These are phyloP conservation scores for Saccopteryx bilineata DNA, from an alignment of 2,113 vertebrate species.

Conservation along the genomic window DNA sequence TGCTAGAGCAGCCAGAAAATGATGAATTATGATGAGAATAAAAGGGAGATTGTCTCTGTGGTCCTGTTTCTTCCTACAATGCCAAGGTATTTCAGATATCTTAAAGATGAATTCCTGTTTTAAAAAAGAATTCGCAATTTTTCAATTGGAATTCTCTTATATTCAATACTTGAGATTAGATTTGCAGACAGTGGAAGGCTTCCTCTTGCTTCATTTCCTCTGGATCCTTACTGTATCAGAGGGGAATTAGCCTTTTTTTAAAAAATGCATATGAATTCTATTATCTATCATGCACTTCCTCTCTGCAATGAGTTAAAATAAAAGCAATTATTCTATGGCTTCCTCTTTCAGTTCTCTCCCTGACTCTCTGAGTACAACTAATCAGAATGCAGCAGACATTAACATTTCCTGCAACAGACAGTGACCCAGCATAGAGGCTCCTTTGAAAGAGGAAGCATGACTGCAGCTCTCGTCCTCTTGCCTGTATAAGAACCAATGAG, in stretches of 20 bases:
- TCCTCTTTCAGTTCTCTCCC: conserved; percentile 45
- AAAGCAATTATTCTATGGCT: conserved; percentile 67
- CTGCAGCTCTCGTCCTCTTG: neutral
- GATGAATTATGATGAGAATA: conserved; percentile 66
- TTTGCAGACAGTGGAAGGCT: neutral
- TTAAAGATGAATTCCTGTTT: conserved; percentile 63
- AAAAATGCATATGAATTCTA: neutral
- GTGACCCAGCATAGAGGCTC: neutral
- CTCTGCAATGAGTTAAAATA: conserved; percentile 58
- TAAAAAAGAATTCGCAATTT: neutral
- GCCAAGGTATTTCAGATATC: neutral
- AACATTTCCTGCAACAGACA: conserved; percentile 14
- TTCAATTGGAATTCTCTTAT: conserved; percentile 62
- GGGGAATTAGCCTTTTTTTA: neutral
- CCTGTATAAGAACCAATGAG: conserved; percentile 30
- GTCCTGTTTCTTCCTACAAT: conserved; percentile 23
- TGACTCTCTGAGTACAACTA: conserved; percentile 35
- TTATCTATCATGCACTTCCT: conserved; percentile 26
- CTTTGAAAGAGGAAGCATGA: neutral
- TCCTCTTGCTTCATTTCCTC: neutral
- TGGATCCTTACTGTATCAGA: conserved; percentile 53
- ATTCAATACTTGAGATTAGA: neutral
- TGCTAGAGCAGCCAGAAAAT: conserved; percentile 40
- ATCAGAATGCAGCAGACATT: conserved; percentile 32
- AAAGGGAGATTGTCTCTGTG: neutral